phyloP scores from a whole-genome alignment of 2,888 invertebrate species.

The Cephalotes varians region DNA sequence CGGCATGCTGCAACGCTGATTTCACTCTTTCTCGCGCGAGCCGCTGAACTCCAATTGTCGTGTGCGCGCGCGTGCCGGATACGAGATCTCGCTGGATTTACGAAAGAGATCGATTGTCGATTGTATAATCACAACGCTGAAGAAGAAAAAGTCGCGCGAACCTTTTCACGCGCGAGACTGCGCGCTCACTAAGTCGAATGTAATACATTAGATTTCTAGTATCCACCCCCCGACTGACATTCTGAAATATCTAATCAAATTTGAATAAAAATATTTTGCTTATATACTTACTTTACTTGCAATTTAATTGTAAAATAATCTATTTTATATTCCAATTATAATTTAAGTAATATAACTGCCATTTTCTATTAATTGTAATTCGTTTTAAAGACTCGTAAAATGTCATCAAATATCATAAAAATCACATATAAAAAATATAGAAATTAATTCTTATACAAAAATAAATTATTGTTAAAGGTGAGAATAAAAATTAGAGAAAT shows the following conservation, averaged over 20 bases:
- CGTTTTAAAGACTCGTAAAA: neutral
- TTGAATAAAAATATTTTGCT: neutral
- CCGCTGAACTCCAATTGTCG: slow-evolving; percentile 42
- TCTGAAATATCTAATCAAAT: neutral
- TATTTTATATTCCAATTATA: neutral
- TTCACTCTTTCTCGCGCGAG: slow-evolving; percentile 57
- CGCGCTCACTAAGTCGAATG: neutral
- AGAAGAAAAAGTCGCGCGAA: slow-evolving; percentile 5
- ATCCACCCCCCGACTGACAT: neutral
- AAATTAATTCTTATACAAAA: neutral
- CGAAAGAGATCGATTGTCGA: slow-evolving; percentile 54
- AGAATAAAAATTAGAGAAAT: neutral
- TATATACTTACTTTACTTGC: neutral
- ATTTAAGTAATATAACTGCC: neutral
- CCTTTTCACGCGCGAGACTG: slow-evolving; percentile 8
- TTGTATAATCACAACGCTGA: slow-evolving; percentile 24
- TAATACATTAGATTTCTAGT: neutral
- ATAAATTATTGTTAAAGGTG: neutral
- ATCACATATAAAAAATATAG: neutral
- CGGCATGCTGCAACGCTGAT: slow-evolving; percentile 54
- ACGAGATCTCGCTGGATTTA: slow-evolving; percentile 43
- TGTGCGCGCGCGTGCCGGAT: slow-evolving; percentile 45
- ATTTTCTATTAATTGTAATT: neutral
- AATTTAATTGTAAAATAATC: neutral
- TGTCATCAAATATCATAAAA: neutral